Evolutionary conservation across 2,888 invertebrate species (phyloP), one percentile per base, ranked within the genome.

Genomic region (Osmoderma eremita): DNA sequence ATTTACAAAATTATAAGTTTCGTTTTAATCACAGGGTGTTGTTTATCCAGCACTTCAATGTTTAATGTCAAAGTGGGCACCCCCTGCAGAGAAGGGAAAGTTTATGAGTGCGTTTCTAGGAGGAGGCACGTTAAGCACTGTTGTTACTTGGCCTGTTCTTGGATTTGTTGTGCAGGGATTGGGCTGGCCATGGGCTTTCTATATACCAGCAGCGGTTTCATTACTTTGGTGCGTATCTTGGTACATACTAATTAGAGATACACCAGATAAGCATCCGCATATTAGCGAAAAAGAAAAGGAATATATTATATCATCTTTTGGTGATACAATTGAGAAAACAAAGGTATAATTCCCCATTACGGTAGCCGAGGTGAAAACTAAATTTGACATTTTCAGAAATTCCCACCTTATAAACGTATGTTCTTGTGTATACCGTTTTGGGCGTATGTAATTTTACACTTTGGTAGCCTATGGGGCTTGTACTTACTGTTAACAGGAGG

Each of bases 401-500:
- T 88, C 51, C 90, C 90, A 0, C 92, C 92, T 1, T 85, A 90
- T 72, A 85, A 82, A 73, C 81, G 83, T 30, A 88, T 92, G 39
- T 69, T 87, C 13, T 79, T 85, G 0, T 92, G 91, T 0, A 71
- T 90, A 51, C 91, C 91, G 13, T 91, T 92, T 79, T 83, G 89
- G 80, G 87, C 90, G 0, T 83, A 92, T 75, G 73, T 85, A 8
- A 74, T 89, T 1, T 82, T 91, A 20, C 92, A 92, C 74, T 92
- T 89, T 74, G 92, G 92, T 41, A 92, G 90, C 76, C 82, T 91
- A 67, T 92, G 92, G 88, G 90, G 92, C 1, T 78, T 92, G 24
- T 91, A 90, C 79, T 91, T 92, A 77, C 86, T 91, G 54, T 87
- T 92, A 81, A 92, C 91, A 0, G 89, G 90, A 39, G 91, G 91